Percentiles rank a stretch among this genome's conserved stretches.
These are phyloP conservation scores for Gnathonemus echidnorhynchus DNA, from an alignment of 2,113 vertebrate species.

Conservation along the genomic window DNA sequence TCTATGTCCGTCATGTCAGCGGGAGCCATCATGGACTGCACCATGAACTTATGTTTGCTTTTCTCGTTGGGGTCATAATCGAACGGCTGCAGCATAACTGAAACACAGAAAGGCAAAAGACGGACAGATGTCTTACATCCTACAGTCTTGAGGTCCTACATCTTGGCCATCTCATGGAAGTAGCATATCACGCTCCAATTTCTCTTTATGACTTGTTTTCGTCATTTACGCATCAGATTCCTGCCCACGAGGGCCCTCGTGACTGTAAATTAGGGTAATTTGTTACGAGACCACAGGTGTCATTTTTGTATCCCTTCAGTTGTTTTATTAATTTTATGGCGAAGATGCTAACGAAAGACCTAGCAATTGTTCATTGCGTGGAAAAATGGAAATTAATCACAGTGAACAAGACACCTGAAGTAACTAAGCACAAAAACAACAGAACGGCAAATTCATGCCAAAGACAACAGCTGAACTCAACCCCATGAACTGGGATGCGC, in stretches of 20 bases:
- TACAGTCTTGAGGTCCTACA: background rate
- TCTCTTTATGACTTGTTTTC: background rate
- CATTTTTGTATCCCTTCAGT: background rate
- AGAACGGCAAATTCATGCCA: background rate
- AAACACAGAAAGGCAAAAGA: constrained; percentile 22
- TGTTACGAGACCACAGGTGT: background rate
- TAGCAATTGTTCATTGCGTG: background rate
- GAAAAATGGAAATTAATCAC: background rate
- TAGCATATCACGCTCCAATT: background rate
- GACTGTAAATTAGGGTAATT: background rate
- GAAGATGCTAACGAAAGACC: background rate
- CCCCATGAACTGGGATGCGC: background rate
- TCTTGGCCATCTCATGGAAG: background rate
- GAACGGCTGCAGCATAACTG: constrained; percentile 96
- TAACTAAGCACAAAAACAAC: background rate
- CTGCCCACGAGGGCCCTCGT: background rate
- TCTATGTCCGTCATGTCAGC: constrained; percentile 80
- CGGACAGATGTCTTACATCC: background rate
- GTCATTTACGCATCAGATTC: background rate
- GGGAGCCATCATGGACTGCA: constrained; percentile 76
- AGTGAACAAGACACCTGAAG: background rate
- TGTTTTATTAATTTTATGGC: background rate
- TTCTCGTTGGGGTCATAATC: constrained; percentile 96
- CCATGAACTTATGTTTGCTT: constrained; percentile 96
- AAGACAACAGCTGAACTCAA: background rate